phyloP scores from a whole-genome alignment of 2,113 vertebrate genomes.

The Ptilorrhoa leucosticta region DNA sequence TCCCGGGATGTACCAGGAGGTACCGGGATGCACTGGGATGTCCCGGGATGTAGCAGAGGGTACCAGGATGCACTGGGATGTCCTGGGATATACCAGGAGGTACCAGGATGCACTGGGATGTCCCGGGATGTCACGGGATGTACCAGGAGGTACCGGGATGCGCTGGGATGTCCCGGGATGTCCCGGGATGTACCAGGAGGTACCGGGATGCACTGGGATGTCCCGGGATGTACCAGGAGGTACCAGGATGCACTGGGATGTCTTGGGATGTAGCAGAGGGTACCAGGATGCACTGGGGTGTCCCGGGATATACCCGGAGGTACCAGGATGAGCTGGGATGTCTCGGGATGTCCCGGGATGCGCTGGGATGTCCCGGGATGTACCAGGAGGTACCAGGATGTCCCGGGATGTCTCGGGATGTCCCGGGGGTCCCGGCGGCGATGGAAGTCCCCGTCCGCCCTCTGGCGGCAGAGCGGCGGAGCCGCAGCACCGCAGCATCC shows the following conservation, averaged over 20 bases:
- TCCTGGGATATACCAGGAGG: neutral
- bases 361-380: too few species aligned
- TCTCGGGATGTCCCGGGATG: too few species aligned
- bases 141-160: neutral
- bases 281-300: too few species aligned
- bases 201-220: accelerated
- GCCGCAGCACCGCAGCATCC: neutral
- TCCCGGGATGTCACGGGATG: neutral
- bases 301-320: too few species aligned
- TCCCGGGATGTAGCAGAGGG: too few species aligned
- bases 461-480: neutral
- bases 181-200: neutral
- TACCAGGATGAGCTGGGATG: too few species aligned
- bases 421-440: neutral
- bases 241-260: neutral
- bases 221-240: neutral
- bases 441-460: neutral
- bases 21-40: too few species aligned
- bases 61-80: neutral
- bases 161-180: too few species aligned
- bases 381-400: too few species aligned
- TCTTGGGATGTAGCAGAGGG: too few species aligned
- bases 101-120: too few species aligned
- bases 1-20: too few species aligned
- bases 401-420: neutral